A percentile compares a stretch with the other conserved stretches of the same genome.
Evolutionary conservation across 2,113 vertebrate species (phyloP).

Genomic region (Pteropus alecto): DNA sequence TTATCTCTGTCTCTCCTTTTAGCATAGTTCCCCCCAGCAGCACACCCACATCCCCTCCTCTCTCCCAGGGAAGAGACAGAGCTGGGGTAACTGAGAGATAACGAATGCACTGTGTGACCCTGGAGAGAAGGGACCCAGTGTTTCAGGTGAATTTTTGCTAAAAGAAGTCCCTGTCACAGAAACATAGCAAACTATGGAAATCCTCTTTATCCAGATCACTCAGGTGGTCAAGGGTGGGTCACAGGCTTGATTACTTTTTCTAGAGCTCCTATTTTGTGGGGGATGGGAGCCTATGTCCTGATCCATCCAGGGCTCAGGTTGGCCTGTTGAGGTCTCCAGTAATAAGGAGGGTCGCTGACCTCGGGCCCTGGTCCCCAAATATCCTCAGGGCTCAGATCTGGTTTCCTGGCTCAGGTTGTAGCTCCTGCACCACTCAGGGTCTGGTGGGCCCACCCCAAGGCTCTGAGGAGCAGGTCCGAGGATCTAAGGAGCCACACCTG

Average conservation of each 20-base stretch:
- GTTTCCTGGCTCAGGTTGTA: not conserved
- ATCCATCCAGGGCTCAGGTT: too few species aligned
- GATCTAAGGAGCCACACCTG: not conserved
- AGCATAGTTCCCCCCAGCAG: not conserved
- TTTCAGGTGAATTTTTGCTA: not conserved
- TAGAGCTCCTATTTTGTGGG: not conserved
- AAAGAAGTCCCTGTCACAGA: not conserved
- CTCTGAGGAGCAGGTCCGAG: rapidly evolving
- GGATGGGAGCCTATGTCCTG: rapidly evolving
- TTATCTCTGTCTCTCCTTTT: not conserved
- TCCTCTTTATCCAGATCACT: not conserved
- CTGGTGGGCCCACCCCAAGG: not conserved
- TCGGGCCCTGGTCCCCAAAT: not conserved
- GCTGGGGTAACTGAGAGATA: not conserved
- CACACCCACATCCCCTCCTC: too few species aligned
- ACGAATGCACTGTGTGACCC: not conserved
- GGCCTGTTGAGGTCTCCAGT: not conserved
- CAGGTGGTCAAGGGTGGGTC: rapidly evolving
- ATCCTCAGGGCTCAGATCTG: not conserved
- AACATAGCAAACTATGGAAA: not conserved
- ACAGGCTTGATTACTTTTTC: not conserved
- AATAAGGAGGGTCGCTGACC: rapidly evolving
- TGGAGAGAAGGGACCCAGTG: not conserved
- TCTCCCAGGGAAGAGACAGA: not conserved
- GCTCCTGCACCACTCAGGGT: not conserved